Evolutionary conservation across 2,113 vertebrate genomes (phyloP).

Genomic region (Aptenodytes patagonicus): DNA sequence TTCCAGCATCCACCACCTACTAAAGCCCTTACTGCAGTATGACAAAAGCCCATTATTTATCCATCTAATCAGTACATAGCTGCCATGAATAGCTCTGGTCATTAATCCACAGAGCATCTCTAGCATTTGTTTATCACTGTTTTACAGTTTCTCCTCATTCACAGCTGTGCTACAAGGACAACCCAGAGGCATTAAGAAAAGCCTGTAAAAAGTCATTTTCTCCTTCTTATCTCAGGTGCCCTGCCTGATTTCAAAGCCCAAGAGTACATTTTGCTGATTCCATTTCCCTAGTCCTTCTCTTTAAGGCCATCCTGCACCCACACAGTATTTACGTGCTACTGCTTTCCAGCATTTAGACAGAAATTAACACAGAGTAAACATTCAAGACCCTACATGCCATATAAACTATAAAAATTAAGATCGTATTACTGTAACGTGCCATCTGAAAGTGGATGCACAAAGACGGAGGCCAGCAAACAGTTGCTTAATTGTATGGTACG

Average conservation of each 20-base stretch:
- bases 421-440: rapidly evolving
- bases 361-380: not conserved
- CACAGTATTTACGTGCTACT: rapidly evolving
- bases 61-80: not conserved
- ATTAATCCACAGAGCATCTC: not conserved
- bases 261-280: not conserved
- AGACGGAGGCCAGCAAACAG: rapidly evolving
- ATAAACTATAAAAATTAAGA: rapidly evolving
- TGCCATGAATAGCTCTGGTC: not conserved
- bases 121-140: not conserved
- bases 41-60: not conserved
- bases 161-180: not conserved
- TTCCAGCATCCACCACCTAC: not conserved
- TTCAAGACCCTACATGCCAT: not conserved
- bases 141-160: not conserved
- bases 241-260: not conserved
- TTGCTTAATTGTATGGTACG: rapidly evolving
- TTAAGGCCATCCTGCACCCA: not conserved
- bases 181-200: not conserved
- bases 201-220: not conserved
- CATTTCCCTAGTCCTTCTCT: not conserved
- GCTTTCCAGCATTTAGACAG: not conserved
- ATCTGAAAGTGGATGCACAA: rapidly evolving
- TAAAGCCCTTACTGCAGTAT: not conserved
- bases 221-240: not conserved